Base-by-base conservation (phyloP, 2,888 invertebrate species). In the Seira sanloemensis region DNA sequence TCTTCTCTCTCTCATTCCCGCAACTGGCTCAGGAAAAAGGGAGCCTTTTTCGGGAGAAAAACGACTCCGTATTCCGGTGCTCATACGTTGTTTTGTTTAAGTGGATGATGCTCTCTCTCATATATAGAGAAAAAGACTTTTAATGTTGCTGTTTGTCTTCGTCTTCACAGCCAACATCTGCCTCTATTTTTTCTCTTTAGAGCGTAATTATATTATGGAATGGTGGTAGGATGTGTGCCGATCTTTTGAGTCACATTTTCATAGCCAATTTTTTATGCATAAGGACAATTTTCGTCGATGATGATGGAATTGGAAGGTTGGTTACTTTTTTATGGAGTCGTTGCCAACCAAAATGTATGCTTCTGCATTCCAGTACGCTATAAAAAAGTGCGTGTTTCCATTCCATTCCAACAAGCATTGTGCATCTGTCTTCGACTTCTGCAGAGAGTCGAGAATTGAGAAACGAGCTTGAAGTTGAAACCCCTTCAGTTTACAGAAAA, bases 301-400 rank as follows among this genome's bases (percentile, higher is more conserved):
- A 37, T 37, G 37, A 12, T n/a, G 7, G 58, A n/a, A n/a, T n/a
- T 58, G 58, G 58, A 58, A 58, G 58, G 58, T 58, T 58, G 58
- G 58, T 58, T 12, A 58, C 58, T 58, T 58, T 58, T 58, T 58
- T 58, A 58, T 12, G 58, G 58, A 58, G 18, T 58, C 9, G 5
- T n/a, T 12, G 58, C n/a, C 58, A 58, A 58, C 58, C 2, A 5
- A 18, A n/a, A 2, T 9, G 58, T 18, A n/a, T 4, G 7, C 18
- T 58, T n/a, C 58, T 58, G 58, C 68, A 72, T 72, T 72, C 71
- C 71, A 69, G 50, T 46, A 58, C 58, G 67, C 66, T 66, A 67
- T 71, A 67, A 80, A 21, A 27, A 74, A 74, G 79, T 80, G 79
- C 74, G 80, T 80, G 72, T 68, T 68, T 71, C 73, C 75, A 80